A percentile compares a stretch with the other conserved stretches of the same genome.
phyloP scores from a whole-genome alignment of 1,140 invertebrate species.

The Cyclina sinensis region DNA sequence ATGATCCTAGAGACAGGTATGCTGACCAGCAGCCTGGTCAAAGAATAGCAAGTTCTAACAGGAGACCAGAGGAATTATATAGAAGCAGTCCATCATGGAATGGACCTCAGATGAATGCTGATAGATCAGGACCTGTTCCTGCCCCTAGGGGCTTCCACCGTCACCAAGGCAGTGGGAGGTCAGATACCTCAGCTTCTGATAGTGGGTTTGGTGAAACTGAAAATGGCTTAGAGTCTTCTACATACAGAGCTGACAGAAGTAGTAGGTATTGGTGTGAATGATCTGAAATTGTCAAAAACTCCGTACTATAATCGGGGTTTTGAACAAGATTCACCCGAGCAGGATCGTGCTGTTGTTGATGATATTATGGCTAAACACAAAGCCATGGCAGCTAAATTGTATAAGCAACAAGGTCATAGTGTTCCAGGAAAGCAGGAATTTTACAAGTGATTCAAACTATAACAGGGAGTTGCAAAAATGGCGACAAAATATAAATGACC shows the following conservation, averaged over 20 bases:
- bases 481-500: constrained; percentile 62
- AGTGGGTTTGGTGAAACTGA: constrained; percentile 68
- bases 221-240: constrained; percentile 36
- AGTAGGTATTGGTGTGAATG: not conserved
- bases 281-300: not conserved
- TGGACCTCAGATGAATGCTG: not conserved
- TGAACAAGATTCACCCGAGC: constrained; percentile 59
- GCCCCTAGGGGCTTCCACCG: constrained; percentile 45
- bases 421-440: constrained; percentile 25
- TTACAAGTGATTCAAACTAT: constrained; percentile 55
- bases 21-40: not conserved
- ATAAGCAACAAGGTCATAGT: constrained; percentile 29
- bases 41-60: not conserved
- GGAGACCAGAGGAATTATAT: not conserved
- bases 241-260: constrained; percentile 34
- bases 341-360: not conserved
- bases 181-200: constrained; percentile 55
- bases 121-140: constrained; percentile 32
- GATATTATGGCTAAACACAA: constrained; percentile 60
- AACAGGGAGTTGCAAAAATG: constrained; percentile 50
- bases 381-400: constrained; percentile 50
- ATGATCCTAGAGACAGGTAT: constrained; percentile 51
- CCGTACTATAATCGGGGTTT: constrained; percentile 63
- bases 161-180: constrained; percentile 63
- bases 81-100: not conserved